Evolutionary conservation across 2,888 invertebrate species (phyloP).

Genomic region (Ophion slaviceki): DNA sequence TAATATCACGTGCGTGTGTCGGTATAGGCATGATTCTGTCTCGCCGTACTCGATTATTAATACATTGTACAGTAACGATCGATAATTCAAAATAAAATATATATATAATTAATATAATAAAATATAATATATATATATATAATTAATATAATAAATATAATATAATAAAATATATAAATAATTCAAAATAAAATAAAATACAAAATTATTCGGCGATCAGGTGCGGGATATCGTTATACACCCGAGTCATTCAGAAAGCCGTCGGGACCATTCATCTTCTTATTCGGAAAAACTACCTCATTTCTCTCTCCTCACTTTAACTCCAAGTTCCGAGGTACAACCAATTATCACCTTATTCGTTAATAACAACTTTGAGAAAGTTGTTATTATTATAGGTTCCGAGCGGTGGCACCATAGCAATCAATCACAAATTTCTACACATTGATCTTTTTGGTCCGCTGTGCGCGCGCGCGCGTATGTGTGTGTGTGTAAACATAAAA

Average conservation of each 20-base stretch:
- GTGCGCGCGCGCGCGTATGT: background rate
- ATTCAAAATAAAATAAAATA: no score
- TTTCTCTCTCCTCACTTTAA: background rate
- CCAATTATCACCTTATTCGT: conserved; percentile 72
- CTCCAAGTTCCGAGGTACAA: conserved; percentile 54
- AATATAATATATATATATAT: no score
- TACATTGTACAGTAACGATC: conserved; percentile 48
- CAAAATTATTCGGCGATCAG: conserved; percentile 48
- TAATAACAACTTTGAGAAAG: conserved; percentile 70
- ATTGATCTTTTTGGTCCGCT: conserved; percentile 72
- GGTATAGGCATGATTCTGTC: background rate
- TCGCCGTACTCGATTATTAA: conserved; percentile 5
- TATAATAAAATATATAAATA: no score
- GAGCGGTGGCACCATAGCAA: conserved; percentile 62
- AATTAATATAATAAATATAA: no score
- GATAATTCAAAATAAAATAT: no score
- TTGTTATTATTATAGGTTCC: conserved; percentile 73
- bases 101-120: no score
- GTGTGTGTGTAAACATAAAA: conserved; percentile 15
- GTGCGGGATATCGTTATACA: conserved; percentile 40
- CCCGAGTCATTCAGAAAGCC: conserved; percentile 48
- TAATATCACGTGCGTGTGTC: conserved; percentile 2
- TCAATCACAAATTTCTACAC: conserved; percentile 68
- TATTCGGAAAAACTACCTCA: conserved; percentile 54
- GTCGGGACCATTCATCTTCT: conserved; percentile 57